These are phyloP conservation scores for Lytechinus pictus DNA, from an alignment of 35 echinoderm and acorn worm genomes.

Conservation along the genomic window DNA sequence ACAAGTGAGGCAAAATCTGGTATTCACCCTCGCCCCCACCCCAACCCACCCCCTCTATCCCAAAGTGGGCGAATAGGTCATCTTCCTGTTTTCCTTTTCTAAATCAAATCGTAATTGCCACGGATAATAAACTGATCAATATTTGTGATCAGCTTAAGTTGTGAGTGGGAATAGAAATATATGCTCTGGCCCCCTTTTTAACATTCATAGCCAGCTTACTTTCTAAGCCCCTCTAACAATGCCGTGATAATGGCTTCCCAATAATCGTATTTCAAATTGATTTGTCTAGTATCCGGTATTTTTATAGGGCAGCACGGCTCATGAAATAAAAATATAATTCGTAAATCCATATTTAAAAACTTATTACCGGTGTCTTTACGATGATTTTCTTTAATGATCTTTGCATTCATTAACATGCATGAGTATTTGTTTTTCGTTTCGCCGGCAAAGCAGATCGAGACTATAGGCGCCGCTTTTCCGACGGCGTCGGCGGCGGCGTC, in stretches of 20 bases:
- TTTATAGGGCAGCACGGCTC: neutral
- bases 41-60: neutral
- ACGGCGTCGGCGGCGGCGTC: too few species aligned
- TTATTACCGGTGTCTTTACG: too few species aligned
- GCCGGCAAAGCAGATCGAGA: too few species aligned
- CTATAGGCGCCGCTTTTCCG: too few species aligned
- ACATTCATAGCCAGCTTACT: neutral
- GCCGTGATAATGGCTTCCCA: neutral
- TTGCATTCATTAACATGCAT: too few species aligned
- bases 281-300: neutral
- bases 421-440: too few species aligned
- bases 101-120: neutral
- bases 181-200: neutral
- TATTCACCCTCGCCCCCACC: neutral
- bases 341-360: neutral
- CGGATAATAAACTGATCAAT: neutral
- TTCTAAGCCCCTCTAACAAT: neutral
- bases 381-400: too few species aligned
- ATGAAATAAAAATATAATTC: neutral
- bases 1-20: neutral
- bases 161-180: neutral
- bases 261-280: neutral
- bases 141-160: neutral
- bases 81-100: neutral
- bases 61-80: neutral